phyloP scores from a whole-genome alignment of 1,140 invertebrate genomes.

The Melanaphis sacchari region DNA sequence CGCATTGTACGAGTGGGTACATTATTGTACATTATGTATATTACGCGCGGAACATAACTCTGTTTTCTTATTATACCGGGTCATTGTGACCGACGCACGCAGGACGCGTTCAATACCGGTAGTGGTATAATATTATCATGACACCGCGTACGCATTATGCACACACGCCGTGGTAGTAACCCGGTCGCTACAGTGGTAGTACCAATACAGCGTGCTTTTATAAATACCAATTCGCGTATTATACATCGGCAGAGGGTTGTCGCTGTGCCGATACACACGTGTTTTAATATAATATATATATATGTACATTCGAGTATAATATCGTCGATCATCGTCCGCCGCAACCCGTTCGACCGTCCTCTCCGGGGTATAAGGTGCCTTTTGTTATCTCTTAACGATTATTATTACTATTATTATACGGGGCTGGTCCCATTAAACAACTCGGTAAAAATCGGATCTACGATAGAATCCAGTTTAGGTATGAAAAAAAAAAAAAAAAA shows the following conservation, averaged over 20 bases:
- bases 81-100: neutral
- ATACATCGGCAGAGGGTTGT: neutral
- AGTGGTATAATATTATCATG: neutral
- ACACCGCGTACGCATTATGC: too few relatives aligned
- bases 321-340: neutral
- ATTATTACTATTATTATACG: neutral
- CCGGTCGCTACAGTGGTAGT: neutral
- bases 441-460: constrained; percentile 38
- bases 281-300: too few relatives aligned
- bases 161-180: too few relatives aligned
- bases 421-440: constrained; percentile 24
- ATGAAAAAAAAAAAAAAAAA: too few relatives aligned
- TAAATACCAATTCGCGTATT: neutral
- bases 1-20: neutral
- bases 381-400: constrained; percentile 33
- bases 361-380: neutral
- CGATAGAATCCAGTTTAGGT: constrained; percentile 22
- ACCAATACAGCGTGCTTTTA: neutral
- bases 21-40: neutral
- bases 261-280: neutral
- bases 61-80: neutral
- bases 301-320: too few relatives aligned
- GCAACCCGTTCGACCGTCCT: constrained; percentile 22
- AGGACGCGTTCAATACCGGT: neutral
- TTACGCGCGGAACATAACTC: neutral